Evolutionary conservation across 2,113 vertebrate species (phyloP).

Genomic region (Helogale parvula): DNA sequence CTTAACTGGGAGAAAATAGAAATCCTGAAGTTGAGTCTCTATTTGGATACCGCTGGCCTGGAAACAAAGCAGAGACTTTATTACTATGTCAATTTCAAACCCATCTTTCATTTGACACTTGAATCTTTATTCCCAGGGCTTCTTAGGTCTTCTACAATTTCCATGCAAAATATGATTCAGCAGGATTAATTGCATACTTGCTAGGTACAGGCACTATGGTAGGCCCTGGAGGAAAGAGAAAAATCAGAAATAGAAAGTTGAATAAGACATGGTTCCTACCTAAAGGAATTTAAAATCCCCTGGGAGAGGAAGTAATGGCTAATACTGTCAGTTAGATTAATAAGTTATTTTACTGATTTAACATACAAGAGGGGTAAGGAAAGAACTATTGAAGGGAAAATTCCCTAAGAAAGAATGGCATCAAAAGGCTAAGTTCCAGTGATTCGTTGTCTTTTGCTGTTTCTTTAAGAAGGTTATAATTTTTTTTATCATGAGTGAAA

Average conservation of each 20-base stretch:
- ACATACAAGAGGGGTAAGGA: neutral
- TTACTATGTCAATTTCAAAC: constrained; percentile 48
- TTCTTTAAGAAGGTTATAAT: neutral
- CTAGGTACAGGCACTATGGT: neutral
- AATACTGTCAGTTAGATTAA: neutral
- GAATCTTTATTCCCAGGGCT: constrained; percentile 53
- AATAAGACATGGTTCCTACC: neutral
- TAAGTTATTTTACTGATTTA: constrained; percentile 28
- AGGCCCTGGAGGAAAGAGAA: neutral
- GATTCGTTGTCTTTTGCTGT: neutral
- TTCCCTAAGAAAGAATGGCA: neutral
- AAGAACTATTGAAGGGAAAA: neutral
- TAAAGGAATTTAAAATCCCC: constrained; percentile 32
- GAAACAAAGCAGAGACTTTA: neutral
- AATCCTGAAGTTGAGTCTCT: neutral
- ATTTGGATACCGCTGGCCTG: neutral
- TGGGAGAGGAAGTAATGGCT: neutral
- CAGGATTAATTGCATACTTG: neutral
- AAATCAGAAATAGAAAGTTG: constrained; percentile 36
- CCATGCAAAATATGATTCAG: constrained; percentile 45
- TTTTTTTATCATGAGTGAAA: neutral
- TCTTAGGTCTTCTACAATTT: constrained; percentile 47
- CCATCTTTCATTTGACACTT: constrained; percentile 50
- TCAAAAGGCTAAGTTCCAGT: neutral
- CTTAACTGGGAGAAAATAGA: constrained; percentile 28